These are phyloP conservation scores for Silurus lanzhouensis DNA, from an alignment of 2,797 vertebrate species.

Conservation along the genomic window DNA sequence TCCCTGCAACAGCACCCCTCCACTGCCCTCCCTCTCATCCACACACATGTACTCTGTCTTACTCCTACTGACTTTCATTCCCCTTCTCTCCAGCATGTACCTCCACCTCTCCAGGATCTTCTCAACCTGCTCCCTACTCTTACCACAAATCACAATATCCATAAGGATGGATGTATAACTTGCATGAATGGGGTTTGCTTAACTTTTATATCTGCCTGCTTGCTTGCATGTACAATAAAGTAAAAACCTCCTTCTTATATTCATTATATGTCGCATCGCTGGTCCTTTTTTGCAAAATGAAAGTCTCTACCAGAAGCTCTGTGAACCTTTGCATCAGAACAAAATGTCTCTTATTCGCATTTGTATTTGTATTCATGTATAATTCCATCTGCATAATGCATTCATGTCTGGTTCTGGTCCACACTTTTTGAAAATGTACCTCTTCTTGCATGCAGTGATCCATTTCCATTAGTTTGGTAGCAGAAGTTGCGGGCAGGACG, in stretches of 20 bases:
- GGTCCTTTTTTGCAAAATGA: not conserved
- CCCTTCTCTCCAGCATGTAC: too few species aligned
- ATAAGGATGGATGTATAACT: not conserved
- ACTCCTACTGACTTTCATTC: too few species aligned
- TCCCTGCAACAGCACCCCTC: too few species aligned
- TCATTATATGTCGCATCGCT: not conserved
- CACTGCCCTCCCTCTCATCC: too few species aligned
- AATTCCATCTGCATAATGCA: not conserved
- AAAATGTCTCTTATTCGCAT: not conserved
- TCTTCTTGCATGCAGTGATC: not conserved
- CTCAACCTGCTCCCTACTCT: too few species aligned
- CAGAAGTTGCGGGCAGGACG: not conserved
- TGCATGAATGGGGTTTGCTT: not conserved
- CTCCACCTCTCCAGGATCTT: too few species aligned
- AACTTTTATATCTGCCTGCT: not conserved
- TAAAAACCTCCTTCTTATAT: not conserved
- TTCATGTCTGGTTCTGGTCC: not conserved
- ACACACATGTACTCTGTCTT: too few species aligned
- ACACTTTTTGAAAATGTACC: not conserved
- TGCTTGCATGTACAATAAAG: not conserved
- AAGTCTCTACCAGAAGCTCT: not conserved
- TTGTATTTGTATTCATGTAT: not conserved
- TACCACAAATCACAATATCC: too few species aligned
- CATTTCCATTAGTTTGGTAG: not conserved
- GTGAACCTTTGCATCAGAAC: not conserved